Evolutionary conservation across 2,888 invertebrate species (phyloP), one percentile per base, ranked within the genome.

Genomic region (Oithona nana): DNA sequence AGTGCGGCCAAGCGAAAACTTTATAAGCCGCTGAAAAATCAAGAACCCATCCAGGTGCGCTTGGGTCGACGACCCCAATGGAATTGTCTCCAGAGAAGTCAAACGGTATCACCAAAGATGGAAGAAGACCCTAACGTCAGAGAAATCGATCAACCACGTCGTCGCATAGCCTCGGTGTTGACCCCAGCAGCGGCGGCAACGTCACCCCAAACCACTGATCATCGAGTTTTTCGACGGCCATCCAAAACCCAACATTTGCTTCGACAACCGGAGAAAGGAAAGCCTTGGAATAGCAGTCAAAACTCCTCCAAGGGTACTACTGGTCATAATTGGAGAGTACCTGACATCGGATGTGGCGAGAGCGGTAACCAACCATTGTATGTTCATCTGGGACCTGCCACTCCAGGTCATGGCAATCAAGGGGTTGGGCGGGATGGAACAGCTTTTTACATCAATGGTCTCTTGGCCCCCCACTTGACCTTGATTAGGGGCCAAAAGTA

Each of bases 11-110:
- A 26, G 24, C 3, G 56, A 56, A 16, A 26, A 8, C 24, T 8
- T 8, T 28, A 26, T 28, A 56, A 56, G n/a, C 56, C 56, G 11
- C 3, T 56, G 8, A 56, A 56, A 56, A 56, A 56, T 56, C 3
- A 56, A 24, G 8, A 39, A 6, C 39, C 39, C 6, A 16, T 39
- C 8, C 16, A 39, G 6, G 16, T 39, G 16, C 39, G 16, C 16
- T 39, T 39, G 6, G 39, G 39, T 11, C 6, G 39, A 39, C 6
- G 16, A 16, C 39, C 39, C 6, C 16, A 6, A 6, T 39, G 39
- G 39, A 39, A 39, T 39, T 39, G 39, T 39, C n/a, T n/a, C n/a
- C n/a, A n/a, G n/a, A n/a, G n/a, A n/a, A n/a, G n/a, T n/a, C n/a
- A n/a, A n/a, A n/a, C n/a, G n/a, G n/a, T n/a, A n/a, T n/a, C n/a